Percentiles rank a stretch among this genome's conserved stretches.
Evolutionary conservation across 2,113 vertebrate genomes (phyloP).

Genomic region (Clarias batrachus): DNA sequence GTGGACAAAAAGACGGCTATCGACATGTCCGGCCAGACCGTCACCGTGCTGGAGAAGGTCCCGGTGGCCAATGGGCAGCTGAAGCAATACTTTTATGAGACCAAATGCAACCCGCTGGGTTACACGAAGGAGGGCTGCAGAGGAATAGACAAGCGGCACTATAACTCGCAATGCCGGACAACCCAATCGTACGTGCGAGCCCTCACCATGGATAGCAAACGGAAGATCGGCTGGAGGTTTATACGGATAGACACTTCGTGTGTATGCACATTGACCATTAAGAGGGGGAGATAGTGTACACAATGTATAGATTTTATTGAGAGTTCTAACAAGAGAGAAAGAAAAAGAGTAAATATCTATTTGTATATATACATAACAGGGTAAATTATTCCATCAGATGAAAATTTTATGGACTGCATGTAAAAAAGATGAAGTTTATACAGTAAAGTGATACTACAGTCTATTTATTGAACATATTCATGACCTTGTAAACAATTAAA

Average conservation of each 20-base stretch:
- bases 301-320: constrained; percentile 99
- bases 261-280: constrained; percentile 99
- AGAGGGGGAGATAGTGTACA: constrained; percentile 99
- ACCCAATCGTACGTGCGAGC: constrained; percentile 99
- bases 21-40: constrained; percentile 98
- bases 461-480: constrained; percentile 99
- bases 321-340: constrained; percentile 85
- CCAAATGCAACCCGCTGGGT: constrained; percentile 98
- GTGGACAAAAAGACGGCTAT: constrained; percentile 99
- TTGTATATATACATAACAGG: constrained; percentile 99
- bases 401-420: constrained; percentile 99
- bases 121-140: constrained; percentile 98
- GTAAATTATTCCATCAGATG: constrained; percentile 99
- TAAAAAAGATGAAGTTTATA: constrained; percentile 99
- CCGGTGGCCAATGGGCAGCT: constrained; percentile 97
- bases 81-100: constrained; percentile 99
- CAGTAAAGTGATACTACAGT: constrained; percentile 99
- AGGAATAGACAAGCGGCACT: constrained; percentile 99
- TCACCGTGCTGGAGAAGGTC: constrained; percentile 97
- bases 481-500: constrained; percentile 95
- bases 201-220: constrained; percentile 99
- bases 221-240: constrained; percentile 98
- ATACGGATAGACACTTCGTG: constrained; percentile 99
- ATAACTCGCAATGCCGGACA: constrained; percentile 99
- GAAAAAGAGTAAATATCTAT: constrained; percentile 96